phyloP scores from a whole-genome alignment of 2,888 invertebrate species.

The Diaprepes abbreviatus region DNA sequence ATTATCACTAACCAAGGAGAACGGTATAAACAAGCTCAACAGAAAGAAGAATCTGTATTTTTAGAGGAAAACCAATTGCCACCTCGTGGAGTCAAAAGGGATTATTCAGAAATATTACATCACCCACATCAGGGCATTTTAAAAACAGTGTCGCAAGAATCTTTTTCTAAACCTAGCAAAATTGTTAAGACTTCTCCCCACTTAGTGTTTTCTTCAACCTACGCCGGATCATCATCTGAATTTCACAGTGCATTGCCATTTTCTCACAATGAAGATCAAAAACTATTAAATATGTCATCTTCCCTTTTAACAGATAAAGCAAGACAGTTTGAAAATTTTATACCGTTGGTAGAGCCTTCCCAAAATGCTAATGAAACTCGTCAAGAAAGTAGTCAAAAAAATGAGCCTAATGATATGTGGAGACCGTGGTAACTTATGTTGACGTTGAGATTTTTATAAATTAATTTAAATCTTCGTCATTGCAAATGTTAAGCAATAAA shows the following conservation, averaged over 20 bases:
- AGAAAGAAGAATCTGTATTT: conserved; percentile 60
- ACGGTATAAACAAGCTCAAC: conserved; percentile 63
- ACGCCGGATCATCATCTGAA: conserved; percentile 3
- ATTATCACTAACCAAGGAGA: conserved; percentile 65
- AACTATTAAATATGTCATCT: not conserved
- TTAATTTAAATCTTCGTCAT: no score
- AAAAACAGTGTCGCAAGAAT: conserved; percentile 51
- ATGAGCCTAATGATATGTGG: conserved; percentile 64
- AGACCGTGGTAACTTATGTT: conserved; percentile 63
- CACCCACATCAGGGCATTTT: conserved; percentile 55
- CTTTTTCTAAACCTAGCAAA: conserved; percentile 53
- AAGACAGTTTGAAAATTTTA: conserved; percentile 39
- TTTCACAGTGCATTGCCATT: not conserved
- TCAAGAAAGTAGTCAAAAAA: conserved; percentile 38
- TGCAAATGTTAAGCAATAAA: no score
- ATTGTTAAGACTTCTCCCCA: conserved; percentile 52
- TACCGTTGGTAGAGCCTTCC: conserved; percentile 27
- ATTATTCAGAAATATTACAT: conserved; percentile 52
- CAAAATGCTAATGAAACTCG: not conserved
- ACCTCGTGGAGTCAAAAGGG: conserved; percentile 59
- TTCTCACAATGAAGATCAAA: conserved; percentile 2
- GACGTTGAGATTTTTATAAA: not conserved
- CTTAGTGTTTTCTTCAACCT: conserved; percentile 33
- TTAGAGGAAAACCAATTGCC: conserved; percentile 62
- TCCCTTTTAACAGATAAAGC: conserved; percentile 14